These are phyloP conservation scores for Coelinius sp. DNA, from an alignment of 2,888 invertebrate species.

Conservation along the genomic window DNA sequence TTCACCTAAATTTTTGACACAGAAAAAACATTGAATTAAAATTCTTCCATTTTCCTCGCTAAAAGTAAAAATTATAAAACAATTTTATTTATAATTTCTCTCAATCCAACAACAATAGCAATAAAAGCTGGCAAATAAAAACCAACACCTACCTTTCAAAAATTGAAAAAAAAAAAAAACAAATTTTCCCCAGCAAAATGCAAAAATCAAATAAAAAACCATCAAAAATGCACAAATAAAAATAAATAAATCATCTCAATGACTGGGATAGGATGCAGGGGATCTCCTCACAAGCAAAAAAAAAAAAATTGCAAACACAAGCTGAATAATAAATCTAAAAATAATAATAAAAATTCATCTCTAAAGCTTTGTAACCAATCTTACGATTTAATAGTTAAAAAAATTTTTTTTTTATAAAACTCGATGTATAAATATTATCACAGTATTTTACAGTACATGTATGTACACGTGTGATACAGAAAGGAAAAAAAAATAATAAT, in stretches of 20 bases:
- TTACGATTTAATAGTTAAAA: constrained; percentile 50
- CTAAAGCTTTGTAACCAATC: constrained; percentile 42
- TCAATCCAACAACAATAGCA: neutral
- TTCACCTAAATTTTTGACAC: neutral
- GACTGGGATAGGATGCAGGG: constrained; percentile 28
- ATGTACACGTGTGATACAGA: constrained; percentile 65
- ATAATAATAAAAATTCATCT: constrained; percentile 19
- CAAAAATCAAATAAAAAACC: neutral
- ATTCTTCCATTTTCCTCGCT: neutral
- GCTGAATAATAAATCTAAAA: constrained; percentile 16
- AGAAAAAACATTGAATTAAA: neutral
- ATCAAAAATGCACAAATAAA: neutral
- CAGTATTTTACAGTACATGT: constrained; percentile 68
- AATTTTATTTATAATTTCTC: neutral
- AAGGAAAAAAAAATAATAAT: constrained; percentile 37
- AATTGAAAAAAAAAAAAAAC: neutral
- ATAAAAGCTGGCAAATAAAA: constrained; percentile 3
- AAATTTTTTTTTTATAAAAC: constrained; percentile 45
- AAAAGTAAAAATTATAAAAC: neutral
- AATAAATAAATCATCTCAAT: neutral
- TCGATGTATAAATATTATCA: constrained; percentile 67
- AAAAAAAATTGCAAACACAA: constrained; percentile 17
- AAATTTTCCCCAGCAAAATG: constrained; percentile 3
- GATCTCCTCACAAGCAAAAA: constrained; percentile 30
- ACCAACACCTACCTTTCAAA: constrained; percentile 34